These are phyloP conservation scores for Toxostoma redivivum DNA, from an alignment of 2,113 vertebrate species.

Conservation along the genomic window DNA sequence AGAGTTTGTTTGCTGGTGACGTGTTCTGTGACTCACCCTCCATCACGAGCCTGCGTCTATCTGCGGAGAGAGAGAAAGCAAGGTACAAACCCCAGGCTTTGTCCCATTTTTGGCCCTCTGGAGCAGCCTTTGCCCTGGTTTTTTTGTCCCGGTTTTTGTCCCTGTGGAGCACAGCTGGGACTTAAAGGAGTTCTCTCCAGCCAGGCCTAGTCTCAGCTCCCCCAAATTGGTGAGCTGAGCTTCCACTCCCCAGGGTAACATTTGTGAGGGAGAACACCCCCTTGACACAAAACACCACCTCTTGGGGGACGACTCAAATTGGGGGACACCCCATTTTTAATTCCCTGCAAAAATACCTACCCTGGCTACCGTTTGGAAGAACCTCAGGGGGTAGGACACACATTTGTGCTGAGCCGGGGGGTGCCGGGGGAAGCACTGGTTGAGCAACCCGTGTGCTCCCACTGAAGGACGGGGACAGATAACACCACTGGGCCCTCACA, in stretches of 20 bases:
- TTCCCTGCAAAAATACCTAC: neutral
- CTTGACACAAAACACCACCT: neutral
- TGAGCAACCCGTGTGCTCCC: neutral
- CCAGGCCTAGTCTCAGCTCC: neutral
- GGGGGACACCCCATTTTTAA: neutral
- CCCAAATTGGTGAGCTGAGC: neutral
- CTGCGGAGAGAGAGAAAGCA: neutral
- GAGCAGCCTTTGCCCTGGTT: neutral
- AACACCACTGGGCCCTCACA: neutral
- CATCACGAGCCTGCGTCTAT: neutral
- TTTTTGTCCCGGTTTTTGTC: neutral
- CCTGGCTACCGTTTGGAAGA: accelerated
- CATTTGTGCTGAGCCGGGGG: accelerated
- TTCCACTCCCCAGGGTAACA: neutral
- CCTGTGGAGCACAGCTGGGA: neutral
- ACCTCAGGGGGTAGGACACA: too few species aligned
- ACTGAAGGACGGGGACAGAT: neutral
- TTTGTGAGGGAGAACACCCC: neutral
- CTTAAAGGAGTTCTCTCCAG: neutral
- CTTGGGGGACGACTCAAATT: neutral
- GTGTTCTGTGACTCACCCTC: conserved; percentile 7
- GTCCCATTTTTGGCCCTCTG: neutral
- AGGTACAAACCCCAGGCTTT: neutral
- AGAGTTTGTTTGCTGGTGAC: conserved; percentile 14
- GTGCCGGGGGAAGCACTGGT: accelerated